Conservation (phyloP, 92 coral and sea anemone genomes). For the Bergia puertoricense region DNA sequence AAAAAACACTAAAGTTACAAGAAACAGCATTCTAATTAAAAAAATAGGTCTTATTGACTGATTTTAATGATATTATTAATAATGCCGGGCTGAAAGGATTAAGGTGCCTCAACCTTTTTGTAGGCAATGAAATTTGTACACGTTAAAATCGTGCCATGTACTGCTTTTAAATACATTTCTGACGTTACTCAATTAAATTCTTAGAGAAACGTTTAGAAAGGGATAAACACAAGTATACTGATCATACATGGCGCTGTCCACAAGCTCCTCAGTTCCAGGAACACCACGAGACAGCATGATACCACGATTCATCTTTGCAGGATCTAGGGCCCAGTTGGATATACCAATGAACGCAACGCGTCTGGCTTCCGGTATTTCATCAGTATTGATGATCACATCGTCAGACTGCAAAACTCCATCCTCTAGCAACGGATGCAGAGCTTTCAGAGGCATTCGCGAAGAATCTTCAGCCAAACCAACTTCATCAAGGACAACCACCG, state of each 20-base stretch:
- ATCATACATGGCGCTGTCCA: slow-evolving; percentile 73
- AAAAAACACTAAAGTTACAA: no score
- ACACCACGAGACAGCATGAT: slow-evolving; percentile 83
- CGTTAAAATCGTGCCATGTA: background rate
- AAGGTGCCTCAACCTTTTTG: no score
- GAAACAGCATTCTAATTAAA: no score
- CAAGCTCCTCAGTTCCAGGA: slow-evolving; percentile 63
- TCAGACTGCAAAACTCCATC: slow-evolving; percentile 81
- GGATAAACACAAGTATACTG: background rate
- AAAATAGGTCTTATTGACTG: no score
- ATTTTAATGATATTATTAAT: no score
- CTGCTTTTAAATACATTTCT: background rate
- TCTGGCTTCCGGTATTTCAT: slow-evolving; percentile 57
- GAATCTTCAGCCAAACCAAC: slow-evolving; percentile 91
- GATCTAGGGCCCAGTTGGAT: slow-evolving; percentile 90
- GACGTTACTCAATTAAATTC: background rate
- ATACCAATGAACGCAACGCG: slow-evolving; percentile 88
- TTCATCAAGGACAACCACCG: slow-evolving; percentile 89
- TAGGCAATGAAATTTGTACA: no score
- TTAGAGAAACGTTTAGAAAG: background rate
- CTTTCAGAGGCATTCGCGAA: slow-evolving; percentile 80
- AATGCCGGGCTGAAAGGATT: no score
- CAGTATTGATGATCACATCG: slow-evolving; percentile 74
- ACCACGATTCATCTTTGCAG: slow-evolving; percentile 86
- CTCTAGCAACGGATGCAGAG: slow-evolving; percentile 80